A percentile compares a stretch with the other conserved stretches of the same genome.
Conservation (phyloP, 2,113 vertebrate species). For the Colistium nudipinnis region DNA sequence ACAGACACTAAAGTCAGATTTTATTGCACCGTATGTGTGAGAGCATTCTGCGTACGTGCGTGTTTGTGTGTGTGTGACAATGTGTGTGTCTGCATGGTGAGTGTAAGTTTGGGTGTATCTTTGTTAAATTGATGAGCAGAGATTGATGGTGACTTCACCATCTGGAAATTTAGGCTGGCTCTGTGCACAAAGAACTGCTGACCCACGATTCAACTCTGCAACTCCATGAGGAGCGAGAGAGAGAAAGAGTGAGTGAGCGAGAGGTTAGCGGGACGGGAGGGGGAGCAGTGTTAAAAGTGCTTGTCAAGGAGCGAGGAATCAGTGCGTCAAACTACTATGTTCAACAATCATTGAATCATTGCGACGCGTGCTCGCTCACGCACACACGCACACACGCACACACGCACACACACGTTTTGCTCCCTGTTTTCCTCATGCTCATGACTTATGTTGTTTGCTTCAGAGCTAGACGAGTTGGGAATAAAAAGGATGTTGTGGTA, state of each 20-base stretch:
- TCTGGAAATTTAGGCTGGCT: conserved; percentile 94
- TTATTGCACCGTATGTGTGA: neutral
- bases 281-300: conserved; percentile 42
- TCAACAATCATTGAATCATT: too few species aligned
- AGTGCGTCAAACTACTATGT: conserved; percentile 67
- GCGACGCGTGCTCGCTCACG: neutral
- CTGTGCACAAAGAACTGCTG: conserved; percentile 84
- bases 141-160: conserved; percentile 86
- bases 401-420: conserved; percentile 1
- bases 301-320: conserved; percentile 70
- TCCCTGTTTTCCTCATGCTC: neutral
- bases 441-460: conserved; percentile 27
- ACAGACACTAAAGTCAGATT: neutral
- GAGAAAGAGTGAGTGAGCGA: conserved; percentile 33
- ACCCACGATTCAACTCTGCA: conserved; percentile 93
- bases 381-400: conserved; percentile 5
- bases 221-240: conserved; percentile 60
- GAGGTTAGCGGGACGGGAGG: conserved; percentile 41
- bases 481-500: conserved; percentile 18
- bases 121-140: conserved; percentile 89
- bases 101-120: conserved; percentile 34
- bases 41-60: neutral
- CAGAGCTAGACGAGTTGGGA: conserved; percentile 18
- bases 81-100: conserved; percentile 24
- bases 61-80: conserved; percentile 12